These are phyloP conservation scores for Scatophagus argus DNA, from an alignment of 2,113 vertebrate genomes.

Conservation along the genomic window DNA sequence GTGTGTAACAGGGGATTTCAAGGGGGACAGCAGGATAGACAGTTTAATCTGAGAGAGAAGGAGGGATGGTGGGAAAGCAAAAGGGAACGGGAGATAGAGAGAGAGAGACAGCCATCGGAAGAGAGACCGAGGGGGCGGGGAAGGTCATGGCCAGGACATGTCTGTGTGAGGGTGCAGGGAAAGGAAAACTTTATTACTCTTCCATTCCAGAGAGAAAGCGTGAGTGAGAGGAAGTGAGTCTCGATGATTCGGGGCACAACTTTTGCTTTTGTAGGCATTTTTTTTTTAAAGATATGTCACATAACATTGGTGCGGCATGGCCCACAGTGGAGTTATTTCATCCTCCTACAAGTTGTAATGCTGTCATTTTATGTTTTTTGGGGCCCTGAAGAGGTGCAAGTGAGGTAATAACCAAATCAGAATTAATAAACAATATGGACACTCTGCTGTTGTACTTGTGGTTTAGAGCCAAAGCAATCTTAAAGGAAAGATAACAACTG, in stretches of 20 bases:
- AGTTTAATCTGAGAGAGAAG: slow-evolving; percentile 76
- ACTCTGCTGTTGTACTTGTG: neutral
- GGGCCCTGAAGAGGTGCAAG: neutral
- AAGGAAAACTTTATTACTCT: slow-evolving; percentile 63
- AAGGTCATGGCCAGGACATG: slow-evolving; percentile 69
- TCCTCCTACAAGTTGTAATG: neutral
- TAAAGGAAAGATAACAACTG: slow-evolving; percentile 2
- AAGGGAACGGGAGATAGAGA: slow-evolving; percentile 35
- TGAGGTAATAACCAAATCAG: slow-evolving; percentile 4
- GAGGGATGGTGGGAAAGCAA: slow-evolving; percentile 42
- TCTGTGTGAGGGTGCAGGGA: slow-evolving; percentile 54
- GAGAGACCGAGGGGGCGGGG: slow-evolving; percentile 47
- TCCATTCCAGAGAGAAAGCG: slow-evolving; percentile 26
- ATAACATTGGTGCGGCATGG: neutral
- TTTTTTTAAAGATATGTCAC: slow-evolving; percentile 4
- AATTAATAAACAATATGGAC: slow-evolving; percentile 7
- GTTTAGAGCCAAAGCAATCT: slow-evolving; percentile 1
- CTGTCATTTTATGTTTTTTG: neutral
- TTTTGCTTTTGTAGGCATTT: slow-evolving; percentile 32
- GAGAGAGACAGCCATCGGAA: slow-evolving; percentile 22
- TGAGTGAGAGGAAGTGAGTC: slow-evolving; percentile 17
- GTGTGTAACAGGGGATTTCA: slow-evolving; percentile 72
- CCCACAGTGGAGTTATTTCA: neutral
- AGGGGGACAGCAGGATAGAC: slow-evolving; percentile 72
- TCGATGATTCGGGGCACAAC: neutral